Base-by-base conservation (phyloP, 2,797 vertebrate genomes). In the Amphiprion clarkii region DNA sequence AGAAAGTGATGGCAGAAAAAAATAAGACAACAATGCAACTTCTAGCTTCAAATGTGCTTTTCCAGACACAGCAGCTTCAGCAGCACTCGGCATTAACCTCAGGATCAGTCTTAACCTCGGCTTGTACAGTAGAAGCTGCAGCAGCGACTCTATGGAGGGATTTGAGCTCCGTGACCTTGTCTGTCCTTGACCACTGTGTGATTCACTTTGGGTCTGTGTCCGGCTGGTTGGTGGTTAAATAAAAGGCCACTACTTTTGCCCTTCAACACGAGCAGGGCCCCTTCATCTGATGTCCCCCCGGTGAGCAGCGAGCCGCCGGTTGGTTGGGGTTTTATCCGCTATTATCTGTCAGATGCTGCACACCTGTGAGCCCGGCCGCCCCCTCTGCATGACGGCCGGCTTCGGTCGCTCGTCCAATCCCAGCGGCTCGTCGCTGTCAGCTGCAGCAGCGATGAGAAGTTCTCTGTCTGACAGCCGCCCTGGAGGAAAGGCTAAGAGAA, bases 321-420 rank as follows among this genome's bases (percentile, higher is more conserved):
- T 84, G 78, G 86, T 76, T 68, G n/a, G 27, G 29, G 78, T 78
- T 89, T 92, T 88, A 90, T 91, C 90, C 76, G 82, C 80, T 87
- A 92, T 93, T 93, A 93, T 91, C 88, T 87, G 88, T 92, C 91
- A 90, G 86, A 92, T 74, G 86, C 83, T 82, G 74, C 65, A 77
- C 89, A 93, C 91, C 91, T 88, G 84, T 79, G 83, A 88, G 85
- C 76, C 81, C 2, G 79, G 88, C 82, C 67, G 79, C 85, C 78
- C 81, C 87, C 31, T 83, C 81, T 13, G 71, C 82, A 80, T 90
- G 88, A 88, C 51, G 64, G 73, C 66, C 53, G 59, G 59, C 81
- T 60, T 74, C 29, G 73, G 86, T 82, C 70, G 53, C 82, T 71
- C 31, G 71, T 86, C 87, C 90, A 87, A 90, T 92, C 91, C 90